Evolutionary conservation across 2,888 invertebrate species (phyloP).

Genomic region (Campoplex capitator): DNA sequence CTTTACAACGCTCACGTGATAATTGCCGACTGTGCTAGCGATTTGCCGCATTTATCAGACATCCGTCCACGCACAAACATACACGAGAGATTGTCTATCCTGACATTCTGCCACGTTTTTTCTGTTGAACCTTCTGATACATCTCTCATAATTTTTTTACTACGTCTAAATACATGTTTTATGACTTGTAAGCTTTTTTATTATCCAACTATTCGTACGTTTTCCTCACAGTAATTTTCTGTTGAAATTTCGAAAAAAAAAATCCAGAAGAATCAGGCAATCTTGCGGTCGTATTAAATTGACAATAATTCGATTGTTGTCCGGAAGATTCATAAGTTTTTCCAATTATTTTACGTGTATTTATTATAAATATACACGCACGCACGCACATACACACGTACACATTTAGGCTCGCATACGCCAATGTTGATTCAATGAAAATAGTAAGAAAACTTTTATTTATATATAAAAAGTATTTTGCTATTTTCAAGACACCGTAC

Average conservation of each 20-base stretch:
- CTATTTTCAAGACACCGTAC: background rate
- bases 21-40: constrained; percentile 40
- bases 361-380: background rate
- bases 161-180: background rate
- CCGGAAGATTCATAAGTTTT: background rate
- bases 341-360: background rate
- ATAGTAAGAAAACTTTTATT: background rate
- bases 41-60: constrained; percentile 38
- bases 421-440: no score
- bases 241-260: background rate
- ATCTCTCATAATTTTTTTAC: background rate
- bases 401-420: background rate
- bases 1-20: constrained; percentile 52
- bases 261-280: background rate
- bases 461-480: background rate
- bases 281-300: background rate
- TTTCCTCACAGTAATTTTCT: background rate
- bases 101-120: background rate
- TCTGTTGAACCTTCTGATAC: background rate
- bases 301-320: background rate
- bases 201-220: background rate
- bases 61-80: constrained; percentile 8
- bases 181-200: background rate
- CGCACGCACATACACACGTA: background rate
- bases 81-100: background rate